phyloP scores from a whole-genome alignment of 2,113 vertebrate genomes.

The Oreotragus oreotragus region DNA sequence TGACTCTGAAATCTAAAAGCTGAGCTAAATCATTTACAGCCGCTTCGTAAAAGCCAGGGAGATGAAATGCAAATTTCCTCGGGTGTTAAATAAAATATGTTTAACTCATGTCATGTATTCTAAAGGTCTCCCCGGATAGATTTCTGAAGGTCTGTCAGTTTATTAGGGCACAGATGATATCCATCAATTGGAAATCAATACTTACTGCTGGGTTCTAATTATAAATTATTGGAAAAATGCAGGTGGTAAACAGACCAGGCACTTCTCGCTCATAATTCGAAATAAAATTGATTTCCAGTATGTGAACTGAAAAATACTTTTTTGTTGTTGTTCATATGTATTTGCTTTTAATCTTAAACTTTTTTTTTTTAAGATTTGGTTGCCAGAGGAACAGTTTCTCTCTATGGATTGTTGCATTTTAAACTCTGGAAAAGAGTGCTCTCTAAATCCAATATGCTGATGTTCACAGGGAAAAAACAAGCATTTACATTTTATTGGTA shows the following conservation, averaged over 20 bases:
- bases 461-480: conserved; percentile 33
- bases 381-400: conserved; percentile 52
- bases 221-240: conserved; percentile 68
- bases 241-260: conserved; percentile 60
- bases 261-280: conserved; percentile 63
- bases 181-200: conserved; percentile 75
- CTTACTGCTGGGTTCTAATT: conserved; percentile 63
- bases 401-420: conserved; percentile 50
- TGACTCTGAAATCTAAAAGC: conserved; percentile 73
- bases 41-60: conserved; percentile 55
- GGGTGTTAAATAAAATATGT: conserved; percentile 73
- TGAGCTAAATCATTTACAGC: conserved; percentile 67
- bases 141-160: conserved; percentile 72
- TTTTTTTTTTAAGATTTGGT: conserved; percentile 45
- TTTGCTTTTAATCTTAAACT: conserved; percentile 54
- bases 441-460: conserved; percentile 37
- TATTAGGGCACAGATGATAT: conserved; percentile 66
- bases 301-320: not conserved
- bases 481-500: conserved; percentile 43
- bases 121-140: conserved; percentile 66
- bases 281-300: conserved; percentile 34
- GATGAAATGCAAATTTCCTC: conserved; percentile 75
- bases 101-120: conserved; percentile 68
- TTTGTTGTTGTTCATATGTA: conserved; percentile 10
- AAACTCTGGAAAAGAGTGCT: conserved; percentile 47